Evolutionary conservation across 1,140 invertebrate species (phyloP).

Genomic region (Zophobas morio): DNA sequence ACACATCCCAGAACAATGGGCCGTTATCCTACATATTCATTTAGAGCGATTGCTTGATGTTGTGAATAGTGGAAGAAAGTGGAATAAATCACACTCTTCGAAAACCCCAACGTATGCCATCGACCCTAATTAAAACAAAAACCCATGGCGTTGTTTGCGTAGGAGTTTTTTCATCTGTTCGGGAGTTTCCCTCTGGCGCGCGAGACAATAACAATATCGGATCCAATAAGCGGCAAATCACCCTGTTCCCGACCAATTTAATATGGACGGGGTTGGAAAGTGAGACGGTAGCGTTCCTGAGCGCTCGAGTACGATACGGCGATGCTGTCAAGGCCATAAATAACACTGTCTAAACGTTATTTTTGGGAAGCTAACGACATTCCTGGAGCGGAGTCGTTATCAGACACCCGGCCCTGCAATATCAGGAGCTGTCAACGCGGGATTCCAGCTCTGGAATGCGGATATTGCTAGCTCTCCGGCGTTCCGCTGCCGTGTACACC

Average conservation of each 20-base stretch:
- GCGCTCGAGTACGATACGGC: slow-evolving; percentile 44
- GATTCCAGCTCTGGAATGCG: slow-evolving; percentile 66
- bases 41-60: background rate
- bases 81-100: background rate
- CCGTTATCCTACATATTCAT: background rate
- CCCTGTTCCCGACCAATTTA: slow-evolving; percentile 55
- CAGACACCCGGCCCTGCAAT: slow-evolving; percentile 65
- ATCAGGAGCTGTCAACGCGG: slow-evolving; percentile 65
- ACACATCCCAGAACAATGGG: background rate
- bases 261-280: slow-evolving; percentile 52
- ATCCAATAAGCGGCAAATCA: slow-evolving; percentile 56
- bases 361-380: slow-evolving; percentile 68
- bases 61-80: background rate
- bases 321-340: slow-evolving; percentile 64
- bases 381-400: slow-evolving; percentile 66
- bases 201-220: slow-evolving; percentile 45
- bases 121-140: background rate
- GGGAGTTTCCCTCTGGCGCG: background rate
- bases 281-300: slow-evolving; percentile 41
- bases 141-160: background rate
- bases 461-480: slow-evolving; percentile 63
- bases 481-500: slow-evolving; percentile 51
- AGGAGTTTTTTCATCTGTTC: background rate
- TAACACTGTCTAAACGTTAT: slow-evolving; percentile 66
- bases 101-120: background rate